Base-by-base conservation (phyloP, 2,113 vertebrate species). In the Dromaius novaehollandiae region DNA sequence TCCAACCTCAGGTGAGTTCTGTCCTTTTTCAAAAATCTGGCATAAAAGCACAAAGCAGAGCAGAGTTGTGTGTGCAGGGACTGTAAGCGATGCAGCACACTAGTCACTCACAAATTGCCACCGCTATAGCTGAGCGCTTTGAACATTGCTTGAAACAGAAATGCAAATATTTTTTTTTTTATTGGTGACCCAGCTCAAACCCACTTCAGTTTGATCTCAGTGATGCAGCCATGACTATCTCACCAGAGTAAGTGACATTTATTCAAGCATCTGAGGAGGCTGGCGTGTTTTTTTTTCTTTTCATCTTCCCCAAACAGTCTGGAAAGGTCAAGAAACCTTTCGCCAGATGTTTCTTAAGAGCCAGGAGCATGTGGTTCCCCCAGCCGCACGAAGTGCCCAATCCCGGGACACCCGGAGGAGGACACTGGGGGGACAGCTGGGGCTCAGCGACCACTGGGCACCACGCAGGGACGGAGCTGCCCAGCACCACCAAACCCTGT, bases 71-170 rank as follows among this genome's bases (percentile, higher is more conserved):
- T 18, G 42, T 56, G 13, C 32, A 70, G 21, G 34, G 14, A 48
- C 9, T 50, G 30, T 68, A 61, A 70, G 77, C 4, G 2, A 40
- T 8, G 61, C 51, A 90, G 75, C 0, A 1, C 22, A 4, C 68
- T 4, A 6, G 78, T 53, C 17, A 1, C 69, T 78, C 73, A 70
- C 8, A 22, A 14, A 64, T 83, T 25, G 48, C 50, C 63, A 21
- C 16, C 3, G 0, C 78, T 68, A 2, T 0, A 0, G 5, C 81
- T 73, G 26, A 19, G 6, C 61, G 70, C 90, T 96, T 90, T 92
- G 77, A 94, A 61, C 75, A 34, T 36, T 11, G 28, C 36, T 65
- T 61, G 73, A 73, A 92, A 86, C 44, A 94, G 73, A 90, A 95
- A 90, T 32, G 61, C 53, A 81, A 93, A 69, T 88, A 82, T 19